phyloP scores from a whole-genome alignment of 2,888 invertebrate species.

The Sclerodermus sp. region DNA sequence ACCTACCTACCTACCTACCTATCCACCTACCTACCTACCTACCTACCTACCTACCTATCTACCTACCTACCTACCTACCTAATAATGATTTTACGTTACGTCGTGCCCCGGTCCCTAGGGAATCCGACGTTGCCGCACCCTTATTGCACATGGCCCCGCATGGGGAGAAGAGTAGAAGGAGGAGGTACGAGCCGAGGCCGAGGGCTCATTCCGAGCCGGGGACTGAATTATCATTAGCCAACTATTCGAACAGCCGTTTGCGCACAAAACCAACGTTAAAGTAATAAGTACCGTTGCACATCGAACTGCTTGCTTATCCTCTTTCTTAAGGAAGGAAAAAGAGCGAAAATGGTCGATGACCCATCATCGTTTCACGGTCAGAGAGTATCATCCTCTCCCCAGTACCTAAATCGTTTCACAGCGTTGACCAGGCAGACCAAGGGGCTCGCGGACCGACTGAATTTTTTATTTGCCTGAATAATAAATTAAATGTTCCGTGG shows the following conservation, averaged over 20 bases:
- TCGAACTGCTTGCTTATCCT: too few relatives aligned
- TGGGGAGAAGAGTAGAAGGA: constrained; percentile 18
- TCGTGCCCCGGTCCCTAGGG: constrained; percentile 54
- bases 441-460: constrained; percentile 23
- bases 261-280: too few relatives aligned
- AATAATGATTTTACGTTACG: constrained; percentile 59
- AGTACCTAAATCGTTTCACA: too few relatives aligned
- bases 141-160: constrained; percentile 56
- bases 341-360: too few relatives aligned
- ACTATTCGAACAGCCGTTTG: too few relatives aligned
- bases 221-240: background rate
- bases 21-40: constrained; percentile 53
- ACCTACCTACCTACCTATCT: constrained; percentile 52
- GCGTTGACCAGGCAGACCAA: background rate
- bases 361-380: too few relatives aligned
- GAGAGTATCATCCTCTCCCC: too few relatives aligned
- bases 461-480: constrained; percentile 55
- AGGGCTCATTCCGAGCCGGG: background rate
- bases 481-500: constrained; percentile 56
- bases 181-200: constrained; percentile 21
- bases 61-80: constrained; percentile 50
- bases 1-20: constrained; percentile 52
- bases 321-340: too few relatives aligned
- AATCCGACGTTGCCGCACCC: constrained; percentile 56
- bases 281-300: too few relatives aligned